phyloP scores from a whole-genome alignment of 2,797 vertebrate genomes.

The Epinephelus malabaricus region DNA sequence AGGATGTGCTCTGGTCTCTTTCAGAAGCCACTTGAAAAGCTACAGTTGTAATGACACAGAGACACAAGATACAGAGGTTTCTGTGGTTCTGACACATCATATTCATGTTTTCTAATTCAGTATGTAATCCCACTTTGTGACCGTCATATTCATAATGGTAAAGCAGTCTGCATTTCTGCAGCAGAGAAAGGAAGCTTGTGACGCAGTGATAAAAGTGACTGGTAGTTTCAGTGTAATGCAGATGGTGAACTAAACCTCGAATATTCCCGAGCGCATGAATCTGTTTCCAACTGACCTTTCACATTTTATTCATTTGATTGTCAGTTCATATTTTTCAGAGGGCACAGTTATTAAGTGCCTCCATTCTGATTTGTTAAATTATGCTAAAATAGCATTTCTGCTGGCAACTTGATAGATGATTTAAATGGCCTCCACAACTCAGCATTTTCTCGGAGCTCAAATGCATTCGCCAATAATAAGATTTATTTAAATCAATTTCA shows the following conservation, averaged over 20 bases:
- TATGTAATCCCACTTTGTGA: slow-evolving; percentile 15
- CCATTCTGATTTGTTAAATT: slow-evolving; percentile 66
- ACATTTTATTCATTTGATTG: slow-evolving; percentile 52
- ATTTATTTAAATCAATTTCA: slow-evolving; percentile 78
- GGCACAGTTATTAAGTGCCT: slow-evolving; percentile 58
- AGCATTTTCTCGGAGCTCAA: slow-evolving; percentile 51
- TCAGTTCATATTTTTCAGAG: slow-evolving; percentile 50
- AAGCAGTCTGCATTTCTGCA: slow-evolving; percentile 11
- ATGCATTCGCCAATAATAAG: slow-evolving; percentile 60
- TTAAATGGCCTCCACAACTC: slow-evolving; percentile 51
- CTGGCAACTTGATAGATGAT: slow-evolving; percentile 65
- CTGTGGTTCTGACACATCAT: slow-evolving; percentile 2
- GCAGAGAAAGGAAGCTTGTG: not conserved
- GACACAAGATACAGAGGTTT: not conserved
- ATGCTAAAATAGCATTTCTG: slow-evolving; percentile 70
- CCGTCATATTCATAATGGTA: not conserved
- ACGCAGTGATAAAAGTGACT: slow-evolving; percentile 17
- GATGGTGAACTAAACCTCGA: slow-evolving; percentile 22
- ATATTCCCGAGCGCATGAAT: not conserved
- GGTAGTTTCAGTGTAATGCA: not conserved
- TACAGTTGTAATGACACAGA: not conserved
- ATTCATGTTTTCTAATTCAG: slow-evolving; percentile 15
- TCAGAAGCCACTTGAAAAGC: not conserved
- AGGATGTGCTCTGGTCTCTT: not conserved
- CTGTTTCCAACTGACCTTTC: slow-evolving; percentile 46